A percentile compares a stretch with the other conserved stretches of the same genome.
Evolutionary conservation across 2,797 vertebrate species (phyloP).

Genomic region (Botia kubotai): DNA sequence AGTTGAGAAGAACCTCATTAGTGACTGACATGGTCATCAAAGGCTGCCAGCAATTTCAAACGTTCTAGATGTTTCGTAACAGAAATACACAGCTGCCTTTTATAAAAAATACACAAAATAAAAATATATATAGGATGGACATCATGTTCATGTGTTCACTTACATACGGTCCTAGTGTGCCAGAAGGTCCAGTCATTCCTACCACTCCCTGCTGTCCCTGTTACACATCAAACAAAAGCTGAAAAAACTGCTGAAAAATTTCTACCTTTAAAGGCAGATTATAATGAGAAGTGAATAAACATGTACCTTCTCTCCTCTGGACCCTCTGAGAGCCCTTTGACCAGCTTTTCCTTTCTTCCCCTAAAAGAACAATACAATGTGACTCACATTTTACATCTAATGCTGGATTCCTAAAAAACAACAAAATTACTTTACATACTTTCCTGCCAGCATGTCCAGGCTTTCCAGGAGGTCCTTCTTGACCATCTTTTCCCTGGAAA

Average conservation of each 20-base stretch:
- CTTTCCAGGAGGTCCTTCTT: conserved; percentile 69
- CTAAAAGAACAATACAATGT: conserved; percentile 60
- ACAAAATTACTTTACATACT: background rate
- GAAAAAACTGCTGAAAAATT: background rate
- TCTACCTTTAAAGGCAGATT: conserved; percentile 3
- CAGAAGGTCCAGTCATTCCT: conserved; percentile 64
- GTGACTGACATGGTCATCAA: no score
- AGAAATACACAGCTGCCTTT: no score
- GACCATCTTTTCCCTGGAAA: no score
- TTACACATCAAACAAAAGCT: conserved; percentile 16
- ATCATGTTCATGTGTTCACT: conserved; percentile 49
- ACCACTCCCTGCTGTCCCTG: conserved; percentile 75
- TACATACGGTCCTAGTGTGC: conserved; percentile 78
- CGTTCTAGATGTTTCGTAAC: no score
- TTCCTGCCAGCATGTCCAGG: conserved; percentile 72
- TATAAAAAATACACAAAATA: background rate
- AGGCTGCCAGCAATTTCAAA: no score
- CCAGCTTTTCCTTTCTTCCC: conserved; percentile 82
- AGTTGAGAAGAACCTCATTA: no score
- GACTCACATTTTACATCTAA: background rate
- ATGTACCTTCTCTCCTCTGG: conserved; percentile 77
- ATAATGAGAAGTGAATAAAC: background rate
- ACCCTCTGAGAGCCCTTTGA: conserved; percentile 59
- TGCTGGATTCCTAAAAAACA: background rate
- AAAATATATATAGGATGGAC: background rate